A percentile compares a stretch with the other conserved stretches of the same genome.
Evolutionary conservation across 2,113 vertebrate species (phyloP).

Genomic region (Astur gentilis): DNA sequence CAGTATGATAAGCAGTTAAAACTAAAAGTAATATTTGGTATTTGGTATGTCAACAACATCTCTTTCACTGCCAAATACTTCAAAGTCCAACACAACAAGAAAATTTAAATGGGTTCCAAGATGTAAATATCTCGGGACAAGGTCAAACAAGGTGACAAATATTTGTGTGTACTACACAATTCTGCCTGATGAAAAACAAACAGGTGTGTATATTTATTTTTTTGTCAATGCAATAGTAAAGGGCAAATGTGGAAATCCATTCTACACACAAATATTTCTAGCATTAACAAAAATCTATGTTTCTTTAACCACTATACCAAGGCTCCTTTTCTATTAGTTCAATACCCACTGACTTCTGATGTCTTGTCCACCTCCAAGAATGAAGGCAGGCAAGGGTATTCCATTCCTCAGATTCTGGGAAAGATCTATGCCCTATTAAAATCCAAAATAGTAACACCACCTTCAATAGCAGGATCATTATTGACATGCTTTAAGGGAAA

Average conservation of each 20-base stretch:
- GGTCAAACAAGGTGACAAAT: conserved; percentile 70
- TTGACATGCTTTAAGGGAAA: not conserved
- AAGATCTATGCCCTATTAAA: not conserved
- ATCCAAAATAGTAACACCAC: not conserved
- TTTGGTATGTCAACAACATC: conserved; percentile 65
- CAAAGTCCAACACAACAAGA: conserved; percentile 52
- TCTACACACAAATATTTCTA: conserved; percentile 7
- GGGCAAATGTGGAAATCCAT: conserved; percentile 42
- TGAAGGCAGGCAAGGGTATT: not conserved
- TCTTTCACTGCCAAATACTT: conserved; percentile 57
- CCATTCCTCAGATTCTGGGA: not conserved
- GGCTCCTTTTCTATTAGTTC: not conserved
- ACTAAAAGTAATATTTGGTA: conserved; percentile 45
- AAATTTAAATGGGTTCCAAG: conserved; percentile 63
- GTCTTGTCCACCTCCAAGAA: not conserved
- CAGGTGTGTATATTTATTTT: conserved; percentile 27
- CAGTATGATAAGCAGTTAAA: conserved; percentile 49
- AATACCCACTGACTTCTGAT: not conserved
- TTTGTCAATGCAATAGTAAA: conserved; percentile 59
- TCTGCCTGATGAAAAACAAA: conserved; percentile 59
- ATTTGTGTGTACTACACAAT: conserved; percentile 27
- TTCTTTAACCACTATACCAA: conserved; percentile 39
- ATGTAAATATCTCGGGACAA: conserved; percentile 69
- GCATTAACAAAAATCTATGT: not conserved
- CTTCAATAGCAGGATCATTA: not conserved